phyloP scores from a whole-genome alignment of 2,113 vertebrate species.

The Barnardius zonarius region DNA sequence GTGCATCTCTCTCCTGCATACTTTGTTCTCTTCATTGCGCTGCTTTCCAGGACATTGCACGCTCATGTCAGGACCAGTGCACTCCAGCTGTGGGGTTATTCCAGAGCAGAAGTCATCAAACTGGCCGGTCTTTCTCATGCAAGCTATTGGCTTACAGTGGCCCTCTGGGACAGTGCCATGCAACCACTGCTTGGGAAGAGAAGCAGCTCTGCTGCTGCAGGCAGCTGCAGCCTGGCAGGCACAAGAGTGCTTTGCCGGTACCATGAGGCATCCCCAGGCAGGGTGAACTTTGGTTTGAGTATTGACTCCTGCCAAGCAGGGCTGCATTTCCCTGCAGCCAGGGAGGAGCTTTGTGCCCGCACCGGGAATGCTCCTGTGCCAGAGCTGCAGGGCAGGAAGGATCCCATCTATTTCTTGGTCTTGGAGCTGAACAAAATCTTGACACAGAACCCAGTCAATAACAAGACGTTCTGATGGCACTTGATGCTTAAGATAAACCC shows the following conservation, averaged over 20 bases:
- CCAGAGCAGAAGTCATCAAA: neutral
- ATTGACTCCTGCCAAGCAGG: neutral
- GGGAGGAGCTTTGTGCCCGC: neutral
- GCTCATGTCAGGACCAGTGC: neutral
- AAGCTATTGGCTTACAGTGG: neutral
- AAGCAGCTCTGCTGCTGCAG: neutral
- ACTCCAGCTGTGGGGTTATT: neutral
- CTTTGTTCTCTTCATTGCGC: neutral
- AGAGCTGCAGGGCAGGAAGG: neutral
- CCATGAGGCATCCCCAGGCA: neutral
- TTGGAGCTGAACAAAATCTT: neutral
- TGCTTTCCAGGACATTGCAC: neutral
- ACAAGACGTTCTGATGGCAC: too few species aligned
- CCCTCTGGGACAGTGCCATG: neutral
- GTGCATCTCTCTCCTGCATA: neutral
- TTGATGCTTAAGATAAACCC: neutral
- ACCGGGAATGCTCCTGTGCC: neutral
- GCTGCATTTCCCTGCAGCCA: neutral
- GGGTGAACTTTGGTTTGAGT: neutral
- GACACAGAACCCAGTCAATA: neutral
- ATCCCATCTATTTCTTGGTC: neutral
- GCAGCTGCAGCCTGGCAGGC: neutral
- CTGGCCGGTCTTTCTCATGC: neutral
- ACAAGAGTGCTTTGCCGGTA: neutral
- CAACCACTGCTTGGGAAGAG: neutral